Evolutionary conservation across 2,888 invertebrate species (phyloP).

Genomic region (Emmelina monodactyla): DNA sequence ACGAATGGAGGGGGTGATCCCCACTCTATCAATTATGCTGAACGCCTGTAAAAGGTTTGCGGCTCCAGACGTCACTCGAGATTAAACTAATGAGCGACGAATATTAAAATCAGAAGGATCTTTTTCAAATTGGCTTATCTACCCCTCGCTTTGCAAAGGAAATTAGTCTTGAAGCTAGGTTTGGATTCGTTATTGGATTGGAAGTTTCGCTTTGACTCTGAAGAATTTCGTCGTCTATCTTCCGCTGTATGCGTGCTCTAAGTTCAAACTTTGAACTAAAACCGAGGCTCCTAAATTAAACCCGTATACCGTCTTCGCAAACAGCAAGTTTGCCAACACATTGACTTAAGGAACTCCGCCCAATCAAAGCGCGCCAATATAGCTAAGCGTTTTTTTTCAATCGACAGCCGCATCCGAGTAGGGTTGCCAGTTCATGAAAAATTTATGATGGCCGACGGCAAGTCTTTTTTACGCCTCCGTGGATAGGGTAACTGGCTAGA

Average conservation of each 20-base stretch:
- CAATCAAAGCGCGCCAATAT: constrained; percentile 37
- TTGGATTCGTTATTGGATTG: no score
- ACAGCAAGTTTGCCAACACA: no score
- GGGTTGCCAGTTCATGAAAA: constrained; percentile 52
- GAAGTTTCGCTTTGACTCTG: no score
- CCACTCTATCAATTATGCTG: constrained; percentile 12
- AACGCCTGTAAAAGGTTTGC: constrained; percentile 4
- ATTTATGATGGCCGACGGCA: constrained; percentile 34
- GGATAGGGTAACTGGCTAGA: neutral
- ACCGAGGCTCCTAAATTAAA: no score
- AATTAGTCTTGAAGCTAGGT: no score
- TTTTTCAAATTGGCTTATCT: neutral
- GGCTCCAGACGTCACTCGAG: constrained; percentile 3
- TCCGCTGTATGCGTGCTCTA: no score
- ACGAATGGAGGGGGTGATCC: constrained; percentile 11
- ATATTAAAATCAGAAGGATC: constrained; percentile 1
- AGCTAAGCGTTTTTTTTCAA: constrained; percentile 48
- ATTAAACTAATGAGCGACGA: constrained; percentile 1
- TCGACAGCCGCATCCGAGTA: constrained; percentile 36
- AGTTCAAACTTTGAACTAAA: no score
- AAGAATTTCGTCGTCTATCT: no score
- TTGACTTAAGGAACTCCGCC: constrained; percentile 19
- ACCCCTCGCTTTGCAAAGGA: no score
- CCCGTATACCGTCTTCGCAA: no score
- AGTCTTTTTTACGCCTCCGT: neutral